Evolutionary conservation across 2,888 invertebrate genomes (phyloP).

Genomic region (Drosophila demipolita): DNA sequence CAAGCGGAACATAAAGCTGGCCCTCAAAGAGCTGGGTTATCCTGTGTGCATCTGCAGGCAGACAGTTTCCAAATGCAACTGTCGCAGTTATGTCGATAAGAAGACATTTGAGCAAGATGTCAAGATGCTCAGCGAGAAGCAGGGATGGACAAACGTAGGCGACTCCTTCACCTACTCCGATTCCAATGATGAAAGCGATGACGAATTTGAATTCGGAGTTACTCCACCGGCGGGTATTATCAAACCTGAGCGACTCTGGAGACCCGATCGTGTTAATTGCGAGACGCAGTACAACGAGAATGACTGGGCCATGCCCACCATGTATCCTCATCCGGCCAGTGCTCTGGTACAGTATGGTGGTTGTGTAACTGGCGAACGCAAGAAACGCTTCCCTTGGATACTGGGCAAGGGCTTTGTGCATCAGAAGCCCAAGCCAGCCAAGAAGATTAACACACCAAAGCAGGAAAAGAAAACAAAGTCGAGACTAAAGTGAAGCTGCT

Average conservation of each 20-base stretch:
- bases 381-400: constrained; percentile 50
- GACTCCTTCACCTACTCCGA: constrained; percentile 73
- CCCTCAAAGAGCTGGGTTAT: constrained; percentile 86
- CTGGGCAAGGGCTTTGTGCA: constrained; percentile 60
- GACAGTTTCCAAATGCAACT: constrained; percentile 84
- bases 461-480: constrained; percentile 17
- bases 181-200: constrained; percentile 85
- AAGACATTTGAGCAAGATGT: constrained; percentile 86
- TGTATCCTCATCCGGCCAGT: constrained; percentile 72
- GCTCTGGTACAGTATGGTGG: constrained; percentile 70
- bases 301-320: constrained; percentile 85
- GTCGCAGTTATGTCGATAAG: constrained; percentile 83
- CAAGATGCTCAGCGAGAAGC: constrained; percentile 83
- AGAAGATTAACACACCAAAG: constrained; percentile 24
- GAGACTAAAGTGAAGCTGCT: constrained; percentile 14
- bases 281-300: constrained; percentile 88
- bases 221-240: constrained; percentile 90
- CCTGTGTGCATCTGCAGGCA: constrained; percentile 86
- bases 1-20: constrained; percentile 86
- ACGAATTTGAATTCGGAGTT: constrained; percentile 90
- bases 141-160: constrained; percentile 61
- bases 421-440: constrained; percentile 28
- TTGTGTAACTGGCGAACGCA: constrained; percentile 74
- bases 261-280: constrained; percentile 86
- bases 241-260: constrained; percentile 86